Evolutionary conservation across 2,888 invertebrate genomes (phyloP).

Genomic region (Hyposoter dolosus): DNA sequence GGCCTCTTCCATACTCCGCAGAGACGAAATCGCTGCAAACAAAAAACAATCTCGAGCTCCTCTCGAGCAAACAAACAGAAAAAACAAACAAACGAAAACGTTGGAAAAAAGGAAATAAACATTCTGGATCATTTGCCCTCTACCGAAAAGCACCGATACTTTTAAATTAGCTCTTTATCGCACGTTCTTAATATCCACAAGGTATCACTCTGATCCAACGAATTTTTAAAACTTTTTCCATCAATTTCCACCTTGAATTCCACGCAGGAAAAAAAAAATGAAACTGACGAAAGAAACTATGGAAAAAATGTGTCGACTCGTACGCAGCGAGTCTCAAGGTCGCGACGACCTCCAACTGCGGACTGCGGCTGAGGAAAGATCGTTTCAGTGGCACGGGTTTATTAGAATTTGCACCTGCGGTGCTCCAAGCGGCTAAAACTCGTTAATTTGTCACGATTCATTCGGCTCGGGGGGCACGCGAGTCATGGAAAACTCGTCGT

Average conservation of each 20-base stretch:
- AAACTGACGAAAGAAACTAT: not conserved
- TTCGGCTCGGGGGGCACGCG: constrained; percentile 58
- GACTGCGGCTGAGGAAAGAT: not conserved
- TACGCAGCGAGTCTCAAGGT: constrained; percentile 4
- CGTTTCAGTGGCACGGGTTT: constrained; percentile 32
- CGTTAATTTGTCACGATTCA: constrained; percentile 65
- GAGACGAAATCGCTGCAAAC: constrained; percentile 66
- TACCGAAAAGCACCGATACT: constrained; percentile 42
- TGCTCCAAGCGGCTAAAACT: constrained; percentile 36
- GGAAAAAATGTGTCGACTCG: not conserved
- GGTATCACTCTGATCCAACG: not conserved
- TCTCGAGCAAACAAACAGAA: constrained; percentile 34
- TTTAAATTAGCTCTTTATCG: constrained; percentile 48
- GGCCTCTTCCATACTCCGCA: constrained; percentile 54
- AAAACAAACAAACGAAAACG: constrained; percentile 18
- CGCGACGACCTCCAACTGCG: not conserved
- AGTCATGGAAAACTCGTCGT: constrained; percentile 59
- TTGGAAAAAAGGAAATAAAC: constrained; percentile 26
- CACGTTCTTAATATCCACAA: constrained; percentile 24
- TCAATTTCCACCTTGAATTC: too few species aligned
- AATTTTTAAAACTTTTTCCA: not conserved
- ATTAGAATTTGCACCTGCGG: constrained; percentile 50
- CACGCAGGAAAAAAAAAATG: too few species aligned
- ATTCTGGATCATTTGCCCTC: constrained; percentile 55
- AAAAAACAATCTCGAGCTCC: constrained; percentile 56